Evolutionary conservation across 2,888 invertebrate genomes (phyloP), one percentile per base, ranked within the genome.

Genomic region (Drosophila anomelani): DNA sequence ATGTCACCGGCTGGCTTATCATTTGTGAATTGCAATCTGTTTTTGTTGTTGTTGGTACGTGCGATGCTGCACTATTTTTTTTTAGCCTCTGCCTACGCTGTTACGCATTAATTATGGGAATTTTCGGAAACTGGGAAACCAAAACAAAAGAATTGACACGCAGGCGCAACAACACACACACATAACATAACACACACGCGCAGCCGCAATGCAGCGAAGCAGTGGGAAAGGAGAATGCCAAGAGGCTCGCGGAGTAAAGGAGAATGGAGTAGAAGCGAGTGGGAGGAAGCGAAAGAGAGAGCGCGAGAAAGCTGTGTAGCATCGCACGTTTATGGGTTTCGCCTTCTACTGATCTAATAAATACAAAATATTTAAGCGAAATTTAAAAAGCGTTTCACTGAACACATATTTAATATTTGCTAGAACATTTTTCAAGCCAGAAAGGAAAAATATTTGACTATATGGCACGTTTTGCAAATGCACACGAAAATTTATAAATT

Each of bases 101-200:
- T 82, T 82, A 75, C 76, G 85, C 83, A 83, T 82, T 83, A 85
- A 82, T 85, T 80, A 78, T 80, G 85, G 80, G 80, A 87, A 82
- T 82, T 81, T 84, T 68, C 5, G 57, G 64, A 17, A 23, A 43
- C 39, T 51, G 4, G 20, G 34, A 51, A 36, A 49, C 26, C 10
- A 56, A 47, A 66, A 68, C 43, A 56, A 67, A 66, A 67, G 74
- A 78, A 73, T 34, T 41, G 51, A 62, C 62, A 72, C 62, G 54
- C 71, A 61, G 20, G 34, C 47, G 60, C 55, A 69, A 26, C 38
- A 26, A 34, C 34, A 46, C 36, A 46, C 36, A 54, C 23, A 6
- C 29, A 43, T 23, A 20, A 20, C 29, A 32, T 23, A 20, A 57
- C 43, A 36, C 34, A 38, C 34, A 38, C 15, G 38, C n/a, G 43